Percentiles rank a stretch among this genome's conserved stretches.
phyloP scores from a whole-genome alignment of 2,888 invertebrate genomes.

The Drosophila siamana region DNA sequence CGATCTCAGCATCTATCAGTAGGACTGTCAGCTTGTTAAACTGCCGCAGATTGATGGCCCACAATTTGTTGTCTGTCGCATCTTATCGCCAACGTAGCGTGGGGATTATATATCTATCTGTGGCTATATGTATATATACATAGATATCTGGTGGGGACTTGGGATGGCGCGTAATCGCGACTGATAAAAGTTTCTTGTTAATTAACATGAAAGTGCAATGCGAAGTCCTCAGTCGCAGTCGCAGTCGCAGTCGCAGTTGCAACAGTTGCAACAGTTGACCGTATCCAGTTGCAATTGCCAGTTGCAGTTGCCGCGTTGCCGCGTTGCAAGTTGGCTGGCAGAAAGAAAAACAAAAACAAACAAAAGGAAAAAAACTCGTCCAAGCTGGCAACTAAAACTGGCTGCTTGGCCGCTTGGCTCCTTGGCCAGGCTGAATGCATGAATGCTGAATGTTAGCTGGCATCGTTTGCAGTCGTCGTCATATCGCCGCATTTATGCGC shows the following conservation, averaged over 20 bases:
- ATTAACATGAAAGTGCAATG: conserved; percentile 77
- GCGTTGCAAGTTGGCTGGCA: neutral
- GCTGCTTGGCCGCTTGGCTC: conserved; percentile 34
- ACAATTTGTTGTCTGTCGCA: conserved; percentile 70
- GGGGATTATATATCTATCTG: conserved; percentile 1
- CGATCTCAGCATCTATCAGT: conserved; percentile 1
- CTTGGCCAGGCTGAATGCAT: conserved; percentile 1
- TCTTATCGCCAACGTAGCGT: conserved; percentile 47
- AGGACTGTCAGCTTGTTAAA: conserved; percentile 16
- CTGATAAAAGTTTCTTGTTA: conserved; percentile 75
- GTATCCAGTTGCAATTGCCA: conserved; percentile 5
- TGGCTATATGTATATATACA: conserved; percentile 6
- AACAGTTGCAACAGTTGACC: neutral
- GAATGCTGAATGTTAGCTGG: conserved; percentile 22
- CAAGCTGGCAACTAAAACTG: conserved; percentile 43
- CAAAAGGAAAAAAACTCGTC: conserved; percentile 60
- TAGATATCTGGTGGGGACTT: neutral
- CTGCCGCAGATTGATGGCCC: conserved; percentile 51
- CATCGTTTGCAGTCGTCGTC: conserved; percentile 64
- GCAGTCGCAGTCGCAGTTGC: conserved; percentile 1
- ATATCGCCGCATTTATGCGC: conserved; percentile 81
- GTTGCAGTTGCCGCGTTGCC: conserved; percentile 1
- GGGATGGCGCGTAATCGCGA: conserved; percentile 58
- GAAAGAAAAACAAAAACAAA: no score
- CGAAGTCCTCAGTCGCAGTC: conserved; percentile 31